A percentile compares a stretch with the other conserved stretches of the same genome.
phyloP scores from a whole-genome alignment of 2,113 vertebrate genomes.

The Platichthys stellatus region DNA sequence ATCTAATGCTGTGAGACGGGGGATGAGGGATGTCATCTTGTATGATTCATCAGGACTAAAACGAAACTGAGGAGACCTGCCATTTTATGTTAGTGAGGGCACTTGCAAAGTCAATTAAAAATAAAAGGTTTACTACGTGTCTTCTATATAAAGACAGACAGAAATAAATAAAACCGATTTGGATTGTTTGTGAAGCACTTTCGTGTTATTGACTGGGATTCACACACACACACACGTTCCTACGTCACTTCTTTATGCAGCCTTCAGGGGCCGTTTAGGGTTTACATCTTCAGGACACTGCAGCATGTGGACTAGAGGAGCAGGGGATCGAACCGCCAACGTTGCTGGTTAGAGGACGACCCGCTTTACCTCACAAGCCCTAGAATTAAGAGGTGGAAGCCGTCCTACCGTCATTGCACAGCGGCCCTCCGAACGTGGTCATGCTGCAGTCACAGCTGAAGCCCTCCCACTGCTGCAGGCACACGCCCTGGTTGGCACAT shows the following conservation, averaged over 20 bases:
- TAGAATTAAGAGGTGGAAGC: slow-evolving; percentile 61
- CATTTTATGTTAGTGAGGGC: background rate
- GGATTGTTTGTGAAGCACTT: too few species aligned
- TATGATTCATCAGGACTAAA: slow-evolving; percentile 4
- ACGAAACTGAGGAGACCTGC: background rate
- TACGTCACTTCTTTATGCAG: background rate
- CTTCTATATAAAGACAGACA: background rate
- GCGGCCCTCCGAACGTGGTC: slow-evolving; percentile 94
- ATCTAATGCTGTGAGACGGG: slow-evolving; percentile 13
- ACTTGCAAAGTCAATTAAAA: background rate
- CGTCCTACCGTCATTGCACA: slow-evolving; percentile 97
- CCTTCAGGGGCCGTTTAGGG: too few species aligned
- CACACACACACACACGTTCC: background rate
- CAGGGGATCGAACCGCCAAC: background rate
- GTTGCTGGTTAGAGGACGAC: background rate
- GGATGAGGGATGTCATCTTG: background rate
- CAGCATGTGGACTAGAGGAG: background rate
- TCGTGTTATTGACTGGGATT: background rate
- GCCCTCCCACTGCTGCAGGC: slow-evolving; percentile 98
- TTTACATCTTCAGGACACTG: background rate
- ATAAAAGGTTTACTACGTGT: background rate
- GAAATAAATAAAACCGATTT: background rate
- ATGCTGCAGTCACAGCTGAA: slow-evolving; percentile 99
- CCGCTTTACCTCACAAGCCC: background rate
- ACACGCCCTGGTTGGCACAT: slow-evolving; percentile 97